Base-by-base conservation (phyloP, 2,888 invertebrate species). In the Alviniconcha strummeri region DNA sequence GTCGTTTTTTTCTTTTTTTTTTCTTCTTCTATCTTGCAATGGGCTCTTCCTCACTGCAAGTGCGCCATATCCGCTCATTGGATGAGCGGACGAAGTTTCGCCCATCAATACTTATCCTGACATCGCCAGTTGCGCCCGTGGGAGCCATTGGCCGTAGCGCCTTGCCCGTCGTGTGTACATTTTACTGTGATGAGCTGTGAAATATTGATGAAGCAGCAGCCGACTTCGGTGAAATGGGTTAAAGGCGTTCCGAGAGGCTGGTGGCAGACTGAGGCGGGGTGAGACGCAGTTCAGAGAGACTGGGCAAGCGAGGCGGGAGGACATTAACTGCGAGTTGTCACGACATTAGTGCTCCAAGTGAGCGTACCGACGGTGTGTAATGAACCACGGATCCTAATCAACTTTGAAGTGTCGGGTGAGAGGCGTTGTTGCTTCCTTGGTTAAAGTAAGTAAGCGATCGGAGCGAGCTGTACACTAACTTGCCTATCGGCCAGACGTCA, bases 151-250 rank as follows among this genome's bases (percentile, higher is more conserved):
- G 56, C 69, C 80, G 8, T 17, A 17, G 71, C 8, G 80, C 52
- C n/a, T 13, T 17, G 80, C 64, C 80, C 55, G 80, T 52, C 60
- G 55, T 80, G 80, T 80, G 80, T 80, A 80, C 80, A 67, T 80
- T 80, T 80, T 80, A 67, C 80, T 19, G 54, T 36, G 80, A 80
- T 80, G 80, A 71, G 80, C 69, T 69, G 80, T 80, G 69, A 80
- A 80, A 80, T 80, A 80, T 80, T 80, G 64, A 80, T 80, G 69
- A 67, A 52, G n/a, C 5, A 2, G 56, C 80, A 52, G 80, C 64
- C 80, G 67, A 52, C 55, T 36, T n/a, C 55, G 17, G 54, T 69
- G 80, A 80, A 80, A 80, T 78, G 80, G 67, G 69, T 80, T 80
- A 69, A 80, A 80, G 78, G 77, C 19, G 55, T 8, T 15, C 78